Conservation (phyloP, 2,797 vertebrate species). For the Anolis apletophallus region DNA sequence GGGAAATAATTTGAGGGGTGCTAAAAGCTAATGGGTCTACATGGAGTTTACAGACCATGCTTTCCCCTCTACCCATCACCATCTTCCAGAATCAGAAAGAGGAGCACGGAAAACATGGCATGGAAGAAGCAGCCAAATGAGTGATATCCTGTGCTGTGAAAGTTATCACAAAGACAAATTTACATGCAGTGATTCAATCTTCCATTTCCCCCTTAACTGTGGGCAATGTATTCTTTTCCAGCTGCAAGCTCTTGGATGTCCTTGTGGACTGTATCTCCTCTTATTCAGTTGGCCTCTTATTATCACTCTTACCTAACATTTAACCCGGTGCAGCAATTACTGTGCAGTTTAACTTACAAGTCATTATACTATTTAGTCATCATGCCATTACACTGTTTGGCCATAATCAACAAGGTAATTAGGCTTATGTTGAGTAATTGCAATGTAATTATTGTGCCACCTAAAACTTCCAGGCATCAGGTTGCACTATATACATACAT, state of each 20-base stretch:
- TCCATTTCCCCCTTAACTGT: background rate
- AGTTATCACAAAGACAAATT: background rate
- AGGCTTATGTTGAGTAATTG: constrained; percentile 62
- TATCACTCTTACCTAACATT: constrained; percentile 23
- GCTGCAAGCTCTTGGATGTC: constrained; percentile 27
- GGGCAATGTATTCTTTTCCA: background rate
- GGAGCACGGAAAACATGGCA: too few species aligned
- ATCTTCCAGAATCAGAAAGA: too few species aligned
- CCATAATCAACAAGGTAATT: constrained; percentile 65
- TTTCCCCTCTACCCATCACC: too few species aligned
- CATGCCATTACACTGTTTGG: constrained; percentile 56
- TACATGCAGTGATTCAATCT: background rate
- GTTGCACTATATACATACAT: constrained; percentile 53
- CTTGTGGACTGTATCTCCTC: rapidly evolving
- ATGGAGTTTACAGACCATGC: too few species aligned
- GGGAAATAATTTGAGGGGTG: too few species aligned
- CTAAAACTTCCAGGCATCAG: constrained; percentile 65
- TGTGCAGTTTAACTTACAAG: constrained; percentile 60
- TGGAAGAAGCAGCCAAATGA: too few species aligned
- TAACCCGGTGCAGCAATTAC: constrained; percentile 57
- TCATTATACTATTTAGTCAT: constrained; percentile 59
- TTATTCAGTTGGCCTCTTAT: constrained; percentile 12
- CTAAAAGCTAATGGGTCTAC: too few species aligned
- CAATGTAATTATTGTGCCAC: constrained; percentile 66
- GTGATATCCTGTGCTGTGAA: background rate